Percentiles rank a stretch among this genome's conserved stretches.
phyloP scores from a whole-genome alignment of 2,797 vertebrate species.

The Cirrhinus mrigala region DNA sequence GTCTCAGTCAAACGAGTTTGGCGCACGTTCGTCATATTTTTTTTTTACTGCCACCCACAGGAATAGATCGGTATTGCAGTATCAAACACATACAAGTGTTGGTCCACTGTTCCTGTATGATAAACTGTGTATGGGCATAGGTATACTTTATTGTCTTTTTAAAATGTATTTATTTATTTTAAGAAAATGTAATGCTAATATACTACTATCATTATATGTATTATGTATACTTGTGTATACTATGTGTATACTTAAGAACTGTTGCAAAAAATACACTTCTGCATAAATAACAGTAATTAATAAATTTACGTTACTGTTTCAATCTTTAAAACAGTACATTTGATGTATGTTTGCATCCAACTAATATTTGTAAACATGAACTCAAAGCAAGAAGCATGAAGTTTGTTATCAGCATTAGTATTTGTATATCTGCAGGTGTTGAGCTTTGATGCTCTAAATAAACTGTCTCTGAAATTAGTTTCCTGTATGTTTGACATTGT shows the following conservation, averaged over 20 bases:
- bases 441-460: slow-evolving; percentile 16
- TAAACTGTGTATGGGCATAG: not conserved
- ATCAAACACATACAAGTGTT: not conserved
- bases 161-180: too few relatives aligned
- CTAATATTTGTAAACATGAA: not conserved
- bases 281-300: not conserved
- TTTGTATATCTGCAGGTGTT: slow-evolving; percentile 5
- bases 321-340: not conserved
- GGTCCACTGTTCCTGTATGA: not conserved
- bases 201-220: too few relatives aligned
- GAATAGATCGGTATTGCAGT: not conserved
- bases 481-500: not conserved
- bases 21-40: not conserved
- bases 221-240: not conserved
- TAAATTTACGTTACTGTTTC: too few relatives aligned
- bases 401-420: not conserved
- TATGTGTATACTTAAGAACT: not conserved
- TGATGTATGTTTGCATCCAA: not conserved
- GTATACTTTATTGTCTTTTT: not conserved
- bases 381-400: not conserved
- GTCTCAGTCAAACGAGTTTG: too few relatives aligned
- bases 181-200: too few relatives aligned
- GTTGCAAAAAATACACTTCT: not conserved
- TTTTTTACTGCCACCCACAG: not conserved
- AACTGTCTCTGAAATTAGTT: not conserved